Percentiles rank a stretch among this genome's conserved stretches.
These are phyloP conservation scores for Zaprionus obscuricornis DNA, from an alignment of 2,888 invertebrate genomes.

Conservation along the genomic window DNA sequence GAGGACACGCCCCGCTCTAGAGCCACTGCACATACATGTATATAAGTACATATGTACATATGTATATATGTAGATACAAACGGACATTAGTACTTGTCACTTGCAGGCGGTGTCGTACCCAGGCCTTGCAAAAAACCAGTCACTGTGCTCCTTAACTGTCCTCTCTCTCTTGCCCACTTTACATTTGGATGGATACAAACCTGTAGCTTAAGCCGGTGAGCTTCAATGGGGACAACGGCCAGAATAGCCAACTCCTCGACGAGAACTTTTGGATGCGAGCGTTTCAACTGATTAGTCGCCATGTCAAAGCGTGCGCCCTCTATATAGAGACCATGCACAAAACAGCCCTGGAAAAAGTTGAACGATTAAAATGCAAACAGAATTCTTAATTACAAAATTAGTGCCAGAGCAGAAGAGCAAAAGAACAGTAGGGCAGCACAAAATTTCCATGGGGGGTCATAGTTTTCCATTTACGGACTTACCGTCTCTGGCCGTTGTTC, in stretches of 20 bases:
- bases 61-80: constrained; percentile 46
- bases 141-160: no score
- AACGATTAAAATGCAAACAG: constrained; percentile 76
- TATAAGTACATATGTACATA: constrained; percentile 25
- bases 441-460: no score
- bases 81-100: constrained; percentile 78
- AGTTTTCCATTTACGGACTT: constrained; percentile 81
- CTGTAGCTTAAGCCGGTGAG: constrained; percentile 91
- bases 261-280: constrained; percentile 92
- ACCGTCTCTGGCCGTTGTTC: constrained; percentile 91
- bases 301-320: constrained; percentile 95
- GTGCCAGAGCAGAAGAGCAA: constrained; percentile 33
- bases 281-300: constrained; percentile 87
- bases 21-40: no score
- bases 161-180: no score
- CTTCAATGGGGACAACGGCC: constrained; percentile 93
- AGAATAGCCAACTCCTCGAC: constrained; percentile 94
- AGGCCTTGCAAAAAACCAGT: constrained; percentile 1
- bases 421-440: no score
- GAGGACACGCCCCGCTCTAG: constrained; percentile 27
- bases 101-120: constrained; percentile 59
- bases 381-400: constrained; percentile 76
- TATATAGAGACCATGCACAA: constrained; percentile 91
- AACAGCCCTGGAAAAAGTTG: constrained; percentile 87
- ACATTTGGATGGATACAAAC: constrained; percentile 84